phyloP scores from a whole-genome alignment of 2,797 vertebrate genomes.

The Dicrostonyx torquatus region DNA sequence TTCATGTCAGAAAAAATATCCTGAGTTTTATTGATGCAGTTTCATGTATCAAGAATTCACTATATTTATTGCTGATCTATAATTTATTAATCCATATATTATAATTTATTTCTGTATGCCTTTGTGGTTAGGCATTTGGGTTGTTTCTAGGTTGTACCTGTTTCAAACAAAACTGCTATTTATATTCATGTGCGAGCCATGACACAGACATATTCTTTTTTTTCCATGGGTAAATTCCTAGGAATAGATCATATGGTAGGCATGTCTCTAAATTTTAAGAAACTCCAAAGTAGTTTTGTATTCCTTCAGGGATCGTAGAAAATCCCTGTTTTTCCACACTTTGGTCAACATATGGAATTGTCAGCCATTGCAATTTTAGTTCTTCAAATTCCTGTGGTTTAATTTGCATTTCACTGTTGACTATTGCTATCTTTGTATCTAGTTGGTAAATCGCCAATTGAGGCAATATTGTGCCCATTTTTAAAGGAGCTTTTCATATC shows the following conservation, averaged over 20 bases:
- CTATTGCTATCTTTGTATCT: background rate
- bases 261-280: background rate
- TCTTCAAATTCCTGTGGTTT: background rate
- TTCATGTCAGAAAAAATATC: background rate
- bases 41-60: background rate
- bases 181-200: background rate
- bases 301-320: background rate
- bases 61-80: conserved; percentile 6
- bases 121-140: conserved; percentile 6
- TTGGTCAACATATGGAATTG: background rate
- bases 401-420: background rate
- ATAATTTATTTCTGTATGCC: conserved; percentile 20
- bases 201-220: background rate
- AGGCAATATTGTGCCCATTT: background rate
- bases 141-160: background rate
- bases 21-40: background rate
- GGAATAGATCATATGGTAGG: background rate
- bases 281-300: conserved; percentile 3
- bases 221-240: conserved; percentile 19
- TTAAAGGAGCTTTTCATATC: background rate
- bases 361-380: background rate
- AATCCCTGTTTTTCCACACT: background rate
- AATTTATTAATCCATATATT: background rate
- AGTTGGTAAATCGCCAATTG: background rate
- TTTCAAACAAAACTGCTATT: conserved; percentile 7